phyloP scores from a whole-genome alignment of 2,113 vertebrate genomes.

The Lagopus leucura region DNA sequence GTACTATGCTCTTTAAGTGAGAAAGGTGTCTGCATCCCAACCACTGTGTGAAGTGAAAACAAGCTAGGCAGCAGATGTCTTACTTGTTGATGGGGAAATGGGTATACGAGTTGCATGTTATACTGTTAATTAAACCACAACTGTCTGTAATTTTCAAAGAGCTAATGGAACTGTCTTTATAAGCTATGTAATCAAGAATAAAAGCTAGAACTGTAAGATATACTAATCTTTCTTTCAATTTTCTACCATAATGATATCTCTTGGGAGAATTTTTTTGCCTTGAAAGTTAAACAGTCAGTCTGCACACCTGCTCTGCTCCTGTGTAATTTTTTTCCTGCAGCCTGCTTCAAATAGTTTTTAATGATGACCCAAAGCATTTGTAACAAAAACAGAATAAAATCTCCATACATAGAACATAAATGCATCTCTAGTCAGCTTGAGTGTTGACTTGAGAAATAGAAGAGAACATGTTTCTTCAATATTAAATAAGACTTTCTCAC shows the following conservation, averaged over 20 bases:
- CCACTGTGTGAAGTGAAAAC: not conserved
- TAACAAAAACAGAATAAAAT: conserved; percentile 44
- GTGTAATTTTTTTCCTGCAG: not conserved
- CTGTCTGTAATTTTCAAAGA: not conserved
- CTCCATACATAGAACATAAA: conserved; percentile 24
- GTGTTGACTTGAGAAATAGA: not conserved
- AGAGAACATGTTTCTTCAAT: conserved; percentile 20
- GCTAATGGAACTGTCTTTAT: not conserved
- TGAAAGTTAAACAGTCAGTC: not conserved
- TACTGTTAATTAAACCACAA: not conserved
- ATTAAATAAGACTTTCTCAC: conserved; percentile 44
- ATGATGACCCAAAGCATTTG: conserved; percentile 7
- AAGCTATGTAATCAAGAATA: not conserved
- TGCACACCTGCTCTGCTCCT: conserved; percentile 32
- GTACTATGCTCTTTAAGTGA: not conserved
- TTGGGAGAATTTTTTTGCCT: not conserved
- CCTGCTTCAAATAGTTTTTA: conserved; percentile 26
- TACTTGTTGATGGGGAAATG: not conserved
- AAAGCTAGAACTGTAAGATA: not conserved
- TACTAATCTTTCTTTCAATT: not conserved
- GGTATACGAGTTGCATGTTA: not conserved
- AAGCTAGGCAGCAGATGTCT: not conserved
- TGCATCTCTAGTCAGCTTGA: conserved; percentile 1
- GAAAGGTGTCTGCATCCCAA: not conserved
- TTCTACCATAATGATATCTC: not conserved